phyloP scores from a whole-genome alignment of 1,140 invertebrate species.

The Eciton burchellii region DNA sequence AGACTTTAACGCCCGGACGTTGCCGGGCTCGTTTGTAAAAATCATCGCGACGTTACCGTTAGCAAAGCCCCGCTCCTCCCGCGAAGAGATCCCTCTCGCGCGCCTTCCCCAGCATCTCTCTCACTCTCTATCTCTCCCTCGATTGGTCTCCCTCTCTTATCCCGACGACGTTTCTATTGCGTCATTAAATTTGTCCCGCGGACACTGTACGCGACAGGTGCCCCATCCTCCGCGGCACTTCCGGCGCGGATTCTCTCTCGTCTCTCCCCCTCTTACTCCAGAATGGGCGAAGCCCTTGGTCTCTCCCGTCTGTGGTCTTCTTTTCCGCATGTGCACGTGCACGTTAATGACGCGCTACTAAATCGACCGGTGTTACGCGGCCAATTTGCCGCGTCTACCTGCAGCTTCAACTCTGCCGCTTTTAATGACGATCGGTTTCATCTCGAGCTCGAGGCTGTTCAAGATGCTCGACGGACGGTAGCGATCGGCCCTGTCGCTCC shows the following conservation, averaged over 20 bases:
- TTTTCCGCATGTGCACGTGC: background rate
- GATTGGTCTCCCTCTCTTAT: conserved; percentile 17
- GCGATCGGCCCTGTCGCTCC: background rate
- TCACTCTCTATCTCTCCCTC: background rate
- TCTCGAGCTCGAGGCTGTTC: background rate
- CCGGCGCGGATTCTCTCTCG: background rate
- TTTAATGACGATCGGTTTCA: too few species aligned
- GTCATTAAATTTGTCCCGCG: conserved; percentile 36
- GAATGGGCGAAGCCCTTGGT: background rate
- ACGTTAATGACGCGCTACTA: background rate
- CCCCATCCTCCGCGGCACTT: background rate
- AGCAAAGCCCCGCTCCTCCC: conserved; percentile 13
- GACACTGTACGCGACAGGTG: background rate
- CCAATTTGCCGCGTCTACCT: background rate
- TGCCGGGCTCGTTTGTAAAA: conserved; percentile 46
- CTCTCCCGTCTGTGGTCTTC: background rate
- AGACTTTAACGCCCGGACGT: conserved; percentile 47
- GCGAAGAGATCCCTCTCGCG: background rate
- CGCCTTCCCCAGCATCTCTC: background rate
- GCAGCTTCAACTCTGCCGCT: too few species aligned
- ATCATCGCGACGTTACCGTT: conserved; percentile 38
- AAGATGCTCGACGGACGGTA: background rate
- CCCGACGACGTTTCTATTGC: conserved; percentile 49
- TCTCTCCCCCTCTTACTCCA: background rate
- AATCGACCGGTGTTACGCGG: conserved; percentile 10